phyloP scores from a whole-genome alignment of 53 echinoderm and acorn worm species.

The Stichopus horrens region DNA sequence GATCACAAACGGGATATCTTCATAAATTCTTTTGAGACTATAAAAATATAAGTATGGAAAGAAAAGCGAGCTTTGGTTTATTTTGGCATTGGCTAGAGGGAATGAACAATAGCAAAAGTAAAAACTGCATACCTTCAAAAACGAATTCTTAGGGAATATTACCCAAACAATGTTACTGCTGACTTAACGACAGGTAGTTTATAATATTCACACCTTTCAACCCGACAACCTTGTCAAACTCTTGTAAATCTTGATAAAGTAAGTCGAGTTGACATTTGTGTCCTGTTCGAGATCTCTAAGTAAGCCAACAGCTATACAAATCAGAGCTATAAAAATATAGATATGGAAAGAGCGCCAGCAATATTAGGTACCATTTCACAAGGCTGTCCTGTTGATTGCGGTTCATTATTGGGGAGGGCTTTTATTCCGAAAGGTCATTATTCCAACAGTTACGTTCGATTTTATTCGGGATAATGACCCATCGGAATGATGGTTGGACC shows the following conservation, averaged over 20 bases:
- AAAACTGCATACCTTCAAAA: not conserved
- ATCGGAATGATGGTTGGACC: no score
- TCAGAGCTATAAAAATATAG: no score
- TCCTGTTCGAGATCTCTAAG: constrained; percentile 7
- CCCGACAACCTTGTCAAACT: constrained; percentile 31
- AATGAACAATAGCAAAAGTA: constrained; percentile 8
- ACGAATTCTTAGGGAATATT: constrained; percentile 46
- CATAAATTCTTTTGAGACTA: not conserved
- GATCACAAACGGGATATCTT: constrained; percentile 23
- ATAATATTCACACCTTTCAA: constrained; percentile 46
- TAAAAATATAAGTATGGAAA: not conserved
- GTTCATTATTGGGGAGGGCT: no score
- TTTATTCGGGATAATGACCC: no score
- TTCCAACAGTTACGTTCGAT: no score
- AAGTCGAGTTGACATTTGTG: constrained; percentile 33
- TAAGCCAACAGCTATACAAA: no score
- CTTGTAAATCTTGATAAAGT: constrained; percentile 42
- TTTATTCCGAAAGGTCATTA: no score
- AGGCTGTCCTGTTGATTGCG: no score
- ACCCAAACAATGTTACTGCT: constrained; percentile 34
- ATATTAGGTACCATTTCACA: no score
- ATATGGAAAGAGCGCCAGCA: no score
- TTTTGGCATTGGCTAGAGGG: not conserved
- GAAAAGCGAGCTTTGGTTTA: constrained; percentile 30
- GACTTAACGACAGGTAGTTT: constrained; percentile 37